phyloP scores from a whole-genome alignment of 2,888 invertebrate genomes.

The Mimachlamys varia region DNA sequence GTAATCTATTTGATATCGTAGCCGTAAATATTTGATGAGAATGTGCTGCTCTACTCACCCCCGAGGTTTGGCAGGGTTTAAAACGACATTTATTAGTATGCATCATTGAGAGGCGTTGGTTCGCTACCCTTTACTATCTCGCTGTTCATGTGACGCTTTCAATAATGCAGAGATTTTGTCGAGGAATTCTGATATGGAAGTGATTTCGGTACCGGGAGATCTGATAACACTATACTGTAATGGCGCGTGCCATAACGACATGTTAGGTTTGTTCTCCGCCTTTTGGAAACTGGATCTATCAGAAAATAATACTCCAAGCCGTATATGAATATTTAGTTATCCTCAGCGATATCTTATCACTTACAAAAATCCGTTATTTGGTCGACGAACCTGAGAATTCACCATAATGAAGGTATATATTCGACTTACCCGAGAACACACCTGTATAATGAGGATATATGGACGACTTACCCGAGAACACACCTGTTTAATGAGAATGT shows the following conservation, averaged over 20 bases:
- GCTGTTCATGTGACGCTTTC: background rate
- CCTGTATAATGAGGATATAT: no score
- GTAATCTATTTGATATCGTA: background rate
- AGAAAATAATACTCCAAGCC: no score
- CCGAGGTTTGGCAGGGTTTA: background rate
- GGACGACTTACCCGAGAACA: no score
- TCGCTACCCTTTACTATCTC: background rate
- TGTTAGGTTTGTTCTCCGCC: no score
- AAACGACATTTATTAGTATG: slow-evolving; percentile 26
- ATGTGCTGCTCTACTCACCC: background rate
- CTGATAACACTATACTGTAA: background rate
- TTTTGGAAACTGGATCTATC: no score
- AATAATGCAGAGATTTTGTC: slow-evolving; percentile 29
- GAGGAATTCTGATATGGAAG: slow-evolving; percentile 9
- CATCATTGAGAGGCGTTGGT: background rate
- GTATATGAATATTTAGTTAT: no score
- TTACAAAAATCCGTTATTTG: no score
- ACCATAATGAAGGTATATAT: no score
- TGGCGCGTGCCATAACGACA: background rate
- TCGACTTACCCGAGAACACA: no score
- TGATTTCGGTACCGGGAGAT: background rate
- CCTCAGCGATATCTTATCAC: no score
- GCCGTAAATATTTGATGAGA: background rate
- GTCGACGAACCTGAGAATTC: no score
- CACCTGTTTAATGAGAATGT: no score